Percentiles rank a stretch among this genome's conserved stretches.
Evolutionary conservation across 2,113 vertebrate species (phyloP).

Genomic region (Dendrocopos noguchii): DNA sequence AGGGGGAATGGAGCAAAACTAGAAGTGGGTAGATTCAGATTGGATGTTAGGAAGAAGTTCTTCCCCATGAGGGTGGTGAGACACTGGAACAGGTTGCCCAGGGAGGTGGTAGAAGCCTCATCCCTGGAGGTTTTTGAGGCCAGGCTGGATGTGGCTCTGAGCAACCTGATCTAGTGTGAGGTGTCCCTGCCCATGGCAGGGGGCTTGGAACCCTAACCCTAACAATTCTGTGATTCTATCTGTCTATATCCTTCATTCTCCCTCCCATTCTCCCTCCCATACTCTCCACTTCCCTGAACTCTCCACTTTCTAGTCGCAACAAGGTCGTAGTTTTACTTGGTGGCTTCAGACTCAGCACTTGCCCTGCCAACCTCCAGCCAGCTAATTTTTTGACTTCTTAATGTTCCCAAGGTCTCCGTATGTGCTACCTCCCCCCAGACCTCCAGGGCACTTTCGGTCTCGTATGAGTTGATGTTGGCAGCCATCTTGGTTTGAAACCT

Average conservation of each 20-base stretch:
- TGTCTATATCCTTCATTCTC: neutral
- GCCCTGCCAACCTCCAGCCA: neutral
- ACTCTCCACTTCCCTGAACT: neutral
- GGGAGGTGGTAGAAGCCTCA: too few relatives aligned
- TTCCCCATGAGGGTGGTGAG: too few relatives aligned
- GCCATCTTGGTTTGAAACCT: neutral
- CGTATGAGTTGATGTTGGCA: neutral
- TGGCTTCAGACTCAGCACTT: neutral
- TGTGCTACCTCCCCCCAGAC: neutral
- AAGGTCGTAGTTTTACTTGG: neutral
- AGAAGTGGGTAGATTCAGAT: too few relatives aligned
- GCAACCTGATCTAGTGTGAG: too few relatives aligned
- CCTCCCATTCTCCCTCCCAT: neutral
- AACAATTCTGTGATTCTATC: neutral
- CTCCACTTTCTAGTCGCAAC: neutral
- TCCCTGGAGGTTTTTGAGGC: too few relatives aligned
- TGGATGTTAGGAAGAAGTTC: too few relatives aligned
- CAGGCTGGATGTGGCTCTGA: too few relatives aligned
- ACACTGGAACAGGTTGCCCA: too few relatives aligned
- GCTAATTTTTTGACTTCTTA: conserved; percentile 8
- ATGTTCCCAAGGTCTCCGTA: neutral
- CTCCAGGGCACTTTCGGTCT: neutral
- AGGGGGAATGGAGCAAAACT: too few relatives aligned
- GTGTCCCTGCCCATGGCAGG: too few relatives aligned
- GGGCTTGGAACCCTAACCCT: too few relatives aligned